Evolutionary conservation across 2,888 invertebrate genomes (phyloP).

Genomic region (Gibbula magus): DNA sequence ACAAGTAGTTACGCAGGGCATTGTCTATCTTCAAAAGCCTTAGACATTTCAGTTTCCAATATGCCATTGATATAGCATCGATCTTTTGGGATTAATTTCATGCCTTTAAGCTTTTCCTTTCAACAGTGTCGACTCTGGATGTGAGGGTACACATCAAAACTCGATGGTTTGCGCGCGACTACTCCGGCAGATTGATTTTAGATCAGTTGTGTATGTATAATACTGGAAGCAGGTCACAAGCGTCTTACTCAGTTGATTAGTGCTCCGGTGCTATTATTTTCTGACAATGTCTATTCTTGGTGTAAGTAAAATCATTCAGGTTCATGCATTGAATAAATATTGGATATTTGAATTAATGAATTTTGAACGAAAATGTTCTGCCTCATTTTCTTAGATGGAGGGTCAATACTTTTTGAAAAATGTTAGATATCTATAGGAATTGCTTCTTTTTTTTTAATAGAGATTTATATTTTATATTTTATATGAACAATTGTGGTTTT

Average conservation of each 20-base stretch:
- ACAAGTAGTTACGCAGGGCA: too few relatives aligned
- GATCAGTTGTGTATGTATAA: conserved; percentile 10
- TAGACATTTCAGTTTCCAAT: not conserved
- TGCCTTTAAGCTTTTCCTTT: conserved; percentile 8
- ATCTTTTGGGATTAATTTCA: conserved; percentile 14
- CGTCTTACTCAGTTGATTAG: not conserved
- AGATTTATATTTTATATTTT: too few relatives aligned
- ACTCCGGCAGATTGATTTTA: not conserved
- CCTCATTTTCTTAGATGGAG: too few relatives aligned
- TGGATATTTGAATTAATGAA: not conserved
- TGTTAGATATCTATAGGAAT: too few relatives aligned
- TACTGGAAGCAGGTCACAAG: not conserved
- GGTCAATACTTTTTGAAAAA: too few relatives aligned
- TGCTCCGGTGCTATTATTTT: not conserved
- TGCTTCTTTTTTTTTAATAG: too few relatives aligned
- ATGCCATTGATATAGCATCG: not conserved
- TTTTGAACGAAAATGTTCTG: too few relatives aligned
- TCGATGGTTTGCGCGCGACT: not conserved
- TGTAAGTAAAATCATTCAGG: not conserved
- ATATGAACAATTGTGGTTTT: too few relatives aligned
- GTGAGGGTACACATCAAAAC: conserved; percentile 15
- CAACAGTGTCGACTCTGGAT: not conserved
- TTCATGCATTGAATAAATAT: not conserved
- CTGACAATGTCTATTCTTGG: not conserved
- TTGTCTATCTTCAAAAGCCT: not conserved